A percentile compares a stretch with the other conserved stretches of the same genome.
Conservation (phyloP, 1,140 invertebrate species). For the Brachionus angularis region DNA sequence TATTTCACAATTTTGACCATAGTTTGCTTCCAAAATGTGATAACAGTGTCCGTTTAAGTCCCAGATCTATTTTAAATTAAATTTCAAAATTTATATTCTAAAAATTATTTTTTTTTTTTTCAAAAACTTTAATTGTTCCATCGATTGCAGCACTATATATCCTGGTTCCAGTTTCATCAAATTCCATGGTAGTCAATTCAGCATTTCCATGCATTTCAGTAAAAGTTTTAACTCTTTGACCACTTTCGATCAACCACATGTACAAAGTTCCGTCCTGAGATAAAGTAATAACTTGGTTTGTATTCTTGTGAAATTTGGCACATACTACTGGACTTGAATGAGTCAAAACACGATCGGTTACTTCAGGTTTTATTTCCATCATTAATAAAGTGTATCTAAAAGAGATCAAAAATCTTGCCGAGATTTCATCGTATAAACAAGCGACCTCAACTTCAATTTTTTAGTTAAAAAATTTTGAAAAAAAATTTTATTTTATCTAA, state of each 20-base stretch:
- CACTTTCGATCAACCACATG: slow-evolving; percentile 58
- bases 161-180: slow-evolving; percentile 52
- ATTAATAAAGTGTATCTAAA: slow-evolving; percentile 55
- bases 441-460: slow-evolving; percentile 48
- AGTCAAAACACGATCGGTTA: slow-evolving; percentile 52
- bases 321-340: slow-evolving; percentile 56
- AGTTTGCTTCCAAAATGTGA: slow-evolving; percentile 50
- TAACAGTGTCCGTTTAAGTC: slow-evolving; percentile 58
- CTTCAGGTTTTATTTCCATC: slow-evolving; percentile 56
- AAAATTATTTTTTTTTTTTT: neutral
- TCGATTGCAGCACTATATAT: slow-evolving; percentile 55
- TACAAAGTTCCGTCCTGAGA: slow-evolving; percentile 54
- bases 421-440: slow-evolving; percentile 53
- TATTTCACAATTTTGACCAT: slow-evolving; percentile 55
- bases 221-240: slow-evolving; percentile 58
- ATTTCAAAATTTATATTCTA: neutral
- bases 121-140: slow-evolving; percentile 55
- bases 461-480: neutral
- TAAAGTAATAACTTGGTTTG: slow-evolving; percentile 55
- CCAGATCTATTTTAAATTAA: slow-evolving; percentile 51
- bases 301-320: slow-evolving; percentile 53
- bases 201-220: slow-evolving; percentile 51
- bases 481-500: neutral
- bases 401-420: slow-evolving; percentile 52
- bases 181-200: slow-evolving; percentile 54